Conservation (phyloP, 2,888 invertebrate species). For the Oligia fasciuncula region DNA sequence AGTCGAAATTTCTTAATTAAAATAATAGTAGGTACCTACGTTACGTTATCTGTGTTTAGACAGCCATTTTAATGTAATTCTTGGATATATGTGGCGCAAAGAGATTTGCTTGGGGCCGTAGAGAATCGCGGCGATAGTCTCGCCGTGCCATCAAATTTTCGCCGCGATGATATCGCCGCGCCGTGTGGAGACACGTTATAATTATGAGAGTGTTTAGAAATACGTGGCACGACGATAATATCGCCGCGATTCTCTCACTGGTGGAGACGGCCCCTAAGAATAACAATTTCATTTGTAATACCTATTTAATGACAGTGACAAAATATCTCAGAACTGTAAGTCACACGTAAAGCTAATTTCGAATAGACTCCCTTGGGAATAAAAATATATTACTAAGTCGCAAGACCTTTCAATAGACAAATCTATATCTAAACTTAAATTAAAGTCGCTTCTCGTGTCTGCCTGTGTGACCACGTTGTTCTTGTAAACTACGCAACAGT, state of each 20-base stretch:
- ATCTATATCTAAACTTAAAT: no score
- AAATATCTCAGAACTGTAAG: not conserved
- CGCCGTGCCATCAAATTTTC: no score
- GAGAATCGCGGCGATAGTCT: no score
- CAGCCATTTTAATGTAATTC: not conserved
- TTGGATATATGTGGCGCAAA: not conserved
- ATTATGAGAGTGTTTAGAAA: no score
- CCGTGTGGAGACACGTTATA: no score
- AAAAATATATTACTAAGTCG: not conserved
- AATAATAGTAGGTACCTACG: not conserved
- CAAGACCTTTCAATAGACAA: not conserved
- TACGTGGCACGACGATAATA: no score
- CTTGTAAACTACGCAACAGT: not conserved
- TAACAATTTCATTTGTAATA: not conserved
- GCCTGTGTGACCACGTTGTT: not conserved
- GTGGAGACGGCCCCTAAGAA: not conserved
- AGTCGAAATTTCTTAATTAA: constrained; percentile 5
- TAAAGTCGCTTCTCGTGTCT: not conserved
- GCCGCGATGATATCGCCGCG: not conserved
- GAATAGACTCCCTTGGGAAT: not conserved
- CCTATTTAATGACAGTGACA: not conserved
- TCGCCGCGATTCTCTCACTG: no score
- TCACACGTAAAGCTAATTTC: not conserved
- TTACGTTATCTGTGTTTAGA: not conserved
- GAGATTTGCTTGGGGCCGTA: not conserved